phyloP scores from a whole-genome alignment of 35 echinoderm and acorn worm species.

The Heliocidaris tuberculata region DNA sequence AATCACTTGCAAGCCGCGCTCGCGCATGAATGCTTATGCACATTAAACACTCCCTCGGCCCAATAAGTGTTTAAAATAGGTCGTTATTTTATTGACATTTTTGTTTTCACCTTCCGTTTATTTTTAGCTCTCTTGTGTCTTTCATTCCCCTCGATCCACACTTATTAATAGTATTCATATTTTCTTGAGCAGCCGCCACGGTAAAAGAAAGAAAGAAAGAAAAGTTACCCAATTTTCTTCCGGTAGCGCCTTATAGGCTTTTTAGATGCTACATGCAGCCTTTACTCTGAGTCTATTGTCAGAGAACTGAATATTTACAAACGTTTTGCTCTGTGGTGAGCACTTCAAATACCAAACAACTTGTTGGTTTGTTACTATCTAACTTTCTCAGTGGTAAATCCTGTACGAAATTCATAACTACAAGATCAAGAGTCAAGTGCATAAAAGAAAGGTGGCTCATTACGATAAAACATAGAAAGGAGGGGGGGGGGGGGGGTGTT shows the following conservation, averaged over 20 bases:
- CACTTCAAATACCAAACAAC: no score
- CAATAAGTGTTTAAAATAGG: not conserved
- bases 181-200: not conserved
- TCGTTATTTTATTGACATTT: constrained; percentile 29
- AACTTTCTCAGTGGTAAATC: no score
- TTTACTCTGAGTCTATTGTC: no score
- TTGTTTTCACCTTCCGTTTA: constrained; percentile 16
- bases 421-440: no score
- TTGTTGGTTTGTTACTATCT: no score
- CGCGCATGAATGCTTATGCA: not conserved
- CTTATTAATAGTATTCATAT: constrained; percentile 2
- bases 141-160: not conserved
- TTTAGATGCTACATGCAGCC: no score
- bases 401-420: no score
- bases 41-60: not conserved
- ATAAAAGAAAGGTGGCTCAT: no score
- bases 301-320: no score
- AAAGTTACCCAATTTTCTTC: not conserved
- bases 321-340: no score
- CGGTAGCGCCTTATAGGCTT: not conserved
- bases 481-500: no score
- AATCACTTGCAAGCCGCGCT: constrained; percentile 11
- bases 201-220: not conserved
- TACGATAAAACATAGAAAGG: no score
- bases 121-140: not conserved